phyloP scores from a whole-genome alignment of 1,140 invertebrate species.

The Sipha flava region DNA sequence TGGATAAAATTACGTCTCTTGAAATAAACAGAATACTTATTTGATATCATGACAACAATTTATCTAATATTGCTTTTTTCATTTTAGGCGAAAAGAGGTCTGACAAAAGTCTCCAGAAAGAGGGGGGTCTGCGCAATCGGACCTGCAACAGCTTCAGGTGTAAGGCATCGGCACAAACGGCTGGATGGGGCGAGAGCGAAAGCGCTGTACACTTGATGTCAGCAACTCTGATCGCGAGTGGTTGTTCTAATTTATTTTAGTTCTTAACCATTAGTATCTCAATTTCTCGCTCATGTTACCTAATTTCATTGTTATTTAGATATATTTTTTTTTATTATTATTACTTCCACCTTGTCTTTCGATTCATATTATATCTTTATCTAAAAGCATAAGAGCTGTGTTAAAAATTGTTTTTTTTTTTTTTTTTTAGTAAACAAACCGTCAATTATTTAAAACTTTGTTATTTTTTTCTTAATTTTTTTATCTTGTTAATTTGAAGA shows the following conservation, averaged over 20 bases:
- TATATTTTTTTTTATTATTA: conserved; percentile 27
- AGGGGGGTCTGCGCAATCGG: conserved; percentile 12
- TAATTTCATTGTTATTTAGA: conserved; percentile 33
- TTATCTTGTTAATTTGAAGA: conserved; percentile 31
- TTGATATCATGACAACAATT: too few relatives aligned
- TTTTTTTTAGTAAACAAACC: background rate
- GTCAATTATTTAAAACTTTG: conserved; percentile 18
- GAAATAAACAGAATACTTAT: too few relatives aligned
- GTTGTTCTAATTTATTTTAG: conserved; percentile 5
- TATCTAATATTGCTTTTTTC: background rate
- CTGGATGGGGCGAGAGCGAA: conserved; percentile 21
- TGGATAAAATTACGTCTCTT: too few relatives aligned
- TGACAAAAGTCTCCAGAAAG: conserved; percentile 29
- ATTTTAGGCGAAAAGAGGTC: conserved; percentile 24
- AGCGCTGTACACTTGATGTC: conserved; percentile 6
- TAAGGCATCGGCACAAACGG: background rate
- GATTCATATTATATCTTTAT: conserved; percentile 31
- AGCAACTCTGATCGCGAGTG: conserved; percentile 21
- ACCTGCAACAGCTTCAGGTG: conserved; percentile 11
- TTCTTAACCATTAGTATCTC: conserved; percentile 7
- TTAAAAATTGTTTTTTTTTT: conserved; percentile 28
- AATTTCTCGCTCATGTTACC: conserved; percentile 30
- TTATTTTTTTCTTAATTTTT: conserved; percentile 28
- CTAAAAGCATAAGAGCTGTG: conserved; percentile 27
- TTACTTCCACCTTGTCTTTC: conserved; percentile 29